Evolutionary conservation across 2,113 vertebrate species (phyloP), one percentile per base, ranked within the genome.

Genomic region (Halcyon senegalensis): DNA sequence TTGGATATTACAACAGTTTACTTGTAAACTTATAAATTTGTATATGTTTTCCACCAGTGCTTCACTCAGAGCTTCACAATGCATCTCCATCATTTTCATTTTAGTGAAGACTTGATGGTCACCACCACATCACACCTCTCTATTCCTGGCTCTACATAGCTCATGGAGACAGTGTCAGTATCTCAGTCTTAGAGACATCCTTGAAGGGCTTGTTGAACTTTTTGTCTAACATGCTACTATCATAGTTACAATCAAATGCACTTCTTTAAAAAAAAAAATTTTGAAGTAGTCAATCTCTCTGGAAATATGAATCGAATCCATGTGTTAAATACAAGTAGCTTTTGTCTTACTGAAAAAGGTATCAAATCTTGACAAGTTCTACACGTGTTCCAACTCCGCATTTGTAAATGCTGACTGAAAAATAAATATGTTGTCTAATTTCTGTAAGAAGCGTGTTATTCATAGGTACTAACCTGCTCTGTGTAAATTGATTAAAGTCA

Each of bases 401-500:
- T 46, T 51, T 85, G 46, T 23, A 80, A 88, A 74, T 50, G 23
- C 37, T 56, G 73, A n/a, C 5, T 35, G 11, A 53, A 81, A 68
- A 80, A 72, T 7, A 74, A 35, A 7, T 31, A 66, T 58, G 66
- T 70, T 69, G 11, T 43, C 31, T 59, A 21, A 35, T 41, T 59
- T 56, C 43, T 30, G 16, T 60, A 72, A 67, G 14, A 81, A 2
- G 33, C 2, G 9, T 15, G 14, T 60, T 69, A 64, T 11, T 5
- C 37, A 25, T 25, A 85, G 25, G 8, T 91, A 98, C 98, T 97
- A 94, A 99, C 99, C 99, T 99, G 98, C 97, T 99, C 80, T 98
- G 98, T 62, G 98, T 98, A 97, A 99, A 99, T 53, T 98, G 93
- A 43, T 96, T 95, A 96, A 99, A 99, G 90, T 99, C 99, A 84